Evolutionary conservation across 2,888 invertebrate species (phyloP), one percentile per base, ranked within the genome.

Genomic region (Halictus quadricinctus): DNA sequence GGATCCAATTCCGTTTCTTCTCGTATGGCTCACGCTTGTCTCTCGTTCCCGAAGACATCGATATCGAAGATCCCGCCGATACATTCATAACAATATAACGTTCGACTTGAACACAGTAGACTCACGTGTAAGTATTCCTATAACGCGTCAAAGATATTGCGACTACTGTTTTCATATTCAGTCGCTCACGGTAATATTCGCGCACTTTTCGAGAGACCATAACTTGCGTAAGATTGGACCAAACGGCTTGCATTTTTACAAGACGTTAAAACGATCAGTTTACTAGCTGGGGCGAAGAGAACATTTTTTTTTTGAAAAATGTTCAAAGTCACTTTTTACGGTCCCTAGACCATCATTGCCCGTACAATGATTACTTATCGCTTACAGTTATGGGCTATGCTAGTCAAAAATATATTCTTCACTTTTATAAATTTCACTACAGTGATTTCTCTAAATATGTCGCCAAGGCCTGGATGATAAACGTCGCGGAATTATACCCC

Each of bases 1-100:
- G n/a, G n/a, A 58, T 58, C 58, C 58, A 58, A 58, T 58, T n/a
- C 58, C 58, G 58, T 58, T 58, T 58, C 58, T 58, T n/a, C 58
- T n/a, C 58, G 10, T 4, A n/a, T 58, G 12, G n/a, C 58, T 58
- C n/a, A 58, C 58, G 58, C 58, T n/a, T 58, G 58, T 58, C 12
- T 58, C 58, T 10, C n/a, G 58, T 58, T 58, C n/a, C 58, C 58
- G 58, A 58, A n/a, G 58, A 58, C 58, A n/a, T 58, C 10, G 58
- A 58, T n/a, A 12, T n/a, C n/a, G n/a, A 58, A n/a, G 12, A 58
- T 58, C 58, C n/a, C 58, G 58, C 10, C 58, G 58, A 58, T 58
- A 12, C 58, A 58, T n/a, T 58, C 58, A n/a, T 12, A 58, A 8
- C n/a, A 54, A 54, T n/a, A 54, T n/a, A 54, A 54, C 54, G n/a